Percentiles rank a stretch among this genome's conserved stretches.
Evolutionary conservation across 2,113 vertebrate genomes (phyloP).

Genomic region (Corythornis madagascariensis): DNA sequence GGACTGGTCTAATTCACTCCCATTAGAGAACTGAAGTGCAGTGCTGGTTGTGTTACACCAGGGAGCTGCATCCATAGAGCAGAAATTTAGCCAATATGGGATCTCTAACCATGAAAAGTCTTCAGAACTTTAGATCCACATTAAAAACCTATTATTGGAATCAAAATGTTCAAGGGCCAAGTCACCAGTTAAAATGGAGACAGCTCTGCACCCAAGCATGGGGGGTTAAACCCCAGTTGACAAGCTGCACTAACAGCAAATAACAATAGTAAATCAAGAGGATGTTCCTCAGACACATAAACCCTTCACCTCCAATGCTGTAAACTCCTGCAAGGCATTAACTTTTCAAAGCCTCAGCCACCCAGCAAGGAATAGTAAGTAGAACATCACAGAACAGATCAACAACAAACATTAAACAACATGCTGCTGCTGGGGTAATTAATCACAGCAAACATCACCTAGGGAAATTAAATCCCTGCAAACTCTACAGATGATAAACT

Average conservation of each 20-base stretch:
- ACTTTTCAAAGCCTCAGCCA: conserved; percentile 1
- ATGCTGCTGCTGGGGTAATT: background rate
- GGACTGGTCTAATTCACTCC: no score
- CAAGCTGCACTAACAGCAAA: background rate
- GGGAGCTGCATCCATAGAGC: background rate
- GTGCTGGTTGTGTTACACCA: background rate
- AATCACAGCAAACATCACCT: background rate
- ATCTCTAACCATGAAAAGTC: background rate
- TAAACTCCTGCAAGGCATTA: background rate
- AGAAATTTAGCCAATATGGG: background rate
- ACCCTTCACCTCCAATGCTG: background rate
- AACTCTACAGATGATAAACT: background rate
- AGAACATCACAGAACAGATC: background rate
- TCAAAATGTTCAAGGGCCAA: background rate
- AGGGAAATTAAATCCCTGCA: background rate
- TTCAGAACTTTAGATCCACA: background rate
- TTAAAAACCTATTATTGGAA: background rate
- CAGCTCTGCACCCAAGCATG: background rate
- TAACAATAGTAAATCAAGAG: background rate
- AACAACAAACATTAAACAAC: background rate
- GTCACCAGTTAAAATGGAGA: background rate
- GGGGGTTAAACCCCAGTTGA: background rate
- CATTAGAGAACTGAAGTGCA: conserved; percentile 4
- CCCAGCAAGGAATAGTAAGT: background rate
- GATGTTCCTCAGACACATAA: background rate